phyloP scores from a whole-genome alignment of 1,140 invertebrate species.

The Trialeurodes vaporariorum region DNA sequence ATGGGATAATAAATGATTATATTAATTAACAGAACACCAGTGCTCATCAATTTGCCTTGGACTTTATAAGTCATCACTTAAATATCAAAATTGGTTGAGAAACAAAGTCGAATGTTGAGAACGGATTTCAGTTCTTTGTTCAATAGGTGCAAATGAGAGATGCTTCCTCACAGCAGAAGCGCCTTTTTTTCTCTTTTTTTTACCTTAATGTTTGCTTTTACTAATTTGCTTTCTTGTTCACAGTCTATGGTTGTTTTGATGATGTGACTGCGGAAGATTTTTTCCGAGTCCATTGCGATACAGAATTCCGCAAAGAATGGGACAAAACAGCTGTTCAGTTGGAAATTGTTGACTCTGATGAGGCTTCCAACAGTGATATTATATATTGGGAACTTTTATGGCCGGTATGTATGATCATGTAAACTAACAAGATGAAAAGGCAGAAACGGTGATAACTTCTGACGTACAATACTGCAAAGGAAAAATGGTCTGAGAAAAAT shows the following conservation, averaged over 20 bases:
- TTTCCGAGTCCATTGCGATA: slow-evolving; percentile 66
- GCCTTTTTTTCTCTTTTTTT: slow-evolving; percentile 5
- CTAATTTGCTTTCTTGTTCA: slow-evolving; percentile 15
- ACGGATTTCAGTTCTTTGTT: neutral
- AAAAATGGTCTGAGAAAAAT: too few species aligned
- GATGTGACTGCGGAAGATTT: slow-evolving; percentile 69
- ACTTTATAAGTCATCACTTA: neutral
- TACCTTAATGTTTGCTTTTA: neutral
- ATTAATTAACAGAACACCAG: too few species aligned
- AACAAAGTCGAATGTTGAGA: neutral
- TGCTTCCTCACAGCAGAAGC: neutral
- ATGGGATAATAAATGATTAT: too few species aligned
- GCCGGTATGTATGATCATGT: slow-evolving; percentile 47
- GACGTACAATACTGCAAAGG: too few species aligned
- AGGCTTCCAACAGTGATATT: slow-evolving; percentile 46
- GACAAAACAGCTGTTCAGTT: slow-evolving; percentile 62
- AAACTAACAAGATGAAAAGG: too few species aligned
- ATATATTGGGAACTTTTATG: slow-evolving; percentile 81
- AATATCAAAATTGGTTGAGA: neutral
- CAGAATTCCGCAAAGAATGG: slow-evolving; percentile 64
- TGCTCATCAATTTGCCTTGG: too few species aligned
- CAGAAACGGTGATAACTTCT: too few species aligned
- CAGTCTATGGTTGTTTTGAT: slow-evolving; percentile 65
- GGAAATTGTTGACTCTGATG: slow-evolving; percentile 52
- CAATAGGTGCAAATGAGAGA: neutral